phyloP scores from a whole-genome alignment of 2,888 invertebrate genomes.

The Uropetala carovei region DNA sequence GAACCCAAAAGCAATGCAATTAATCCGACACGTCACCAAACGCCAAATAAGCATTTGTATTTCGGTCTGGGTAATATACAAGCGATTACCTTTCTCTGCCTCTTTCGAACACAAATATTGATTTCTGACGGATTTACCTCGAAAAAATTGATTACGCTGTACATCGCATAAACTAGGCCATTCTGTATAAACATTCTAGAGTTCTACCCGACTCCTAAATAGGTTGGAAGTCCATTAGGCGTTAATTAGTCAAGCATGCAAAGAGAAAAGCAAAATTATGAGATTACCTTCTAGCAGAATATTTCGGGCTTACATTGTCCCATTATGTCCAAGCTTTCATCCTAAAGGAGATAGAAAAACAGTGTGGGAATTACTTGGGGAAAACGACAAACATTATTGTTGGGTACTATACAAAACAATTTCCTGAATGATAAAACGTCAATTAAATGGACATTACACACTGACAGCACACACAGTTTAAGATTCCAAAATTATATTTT shows the following conservation, averaged over 20 bases:
- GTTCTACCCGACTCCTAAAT: not conserved
- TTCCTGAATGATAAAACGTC: slow-evolving; percentile 11
- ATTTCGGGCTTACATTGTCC: slow-evolving; percentile 89
- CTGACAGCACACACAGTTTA: not conserved
- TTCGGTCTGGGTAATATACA: not conserved
- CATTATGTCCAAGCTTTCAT: slow-evolving; percentile 86
- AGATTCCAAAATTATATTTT: not conserved
- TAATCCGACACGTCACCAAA: no score
- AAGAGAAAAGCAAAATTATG: slow-evolving; percentile 72
- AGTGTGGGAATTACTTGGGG: slow-evolving; percentile 65
- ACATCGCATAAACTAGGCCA: no score
- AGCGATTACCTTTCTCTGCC: not conserved
- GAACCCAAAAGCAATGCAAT: no score
- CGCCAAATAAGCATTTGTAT: no score
- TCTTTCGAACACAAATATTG: not conserved
- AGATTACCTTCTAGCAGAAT: slow-evolving; percentile 84
- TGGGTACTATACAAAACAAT: slow-evolving; percentile 58
- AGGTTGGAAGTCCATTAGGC: slow-evolving; percentile 5
- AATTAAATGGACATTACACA: not conserved
- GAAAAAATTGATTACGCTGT: no score
- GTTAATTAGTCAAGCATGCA: slow-evolving; percentile 57
- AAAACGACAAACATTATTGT: slow-evolving; percentile 58
- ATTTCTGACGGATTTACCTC: no score
- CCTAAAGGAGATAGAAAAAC: slow-evolving; percentile 78
- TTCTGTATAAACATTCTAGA: not conserved